phyloP scores from a whole-genome alignment of 1,140 invertebrate genomes.

The Neodiprion pinetum region DNA sequence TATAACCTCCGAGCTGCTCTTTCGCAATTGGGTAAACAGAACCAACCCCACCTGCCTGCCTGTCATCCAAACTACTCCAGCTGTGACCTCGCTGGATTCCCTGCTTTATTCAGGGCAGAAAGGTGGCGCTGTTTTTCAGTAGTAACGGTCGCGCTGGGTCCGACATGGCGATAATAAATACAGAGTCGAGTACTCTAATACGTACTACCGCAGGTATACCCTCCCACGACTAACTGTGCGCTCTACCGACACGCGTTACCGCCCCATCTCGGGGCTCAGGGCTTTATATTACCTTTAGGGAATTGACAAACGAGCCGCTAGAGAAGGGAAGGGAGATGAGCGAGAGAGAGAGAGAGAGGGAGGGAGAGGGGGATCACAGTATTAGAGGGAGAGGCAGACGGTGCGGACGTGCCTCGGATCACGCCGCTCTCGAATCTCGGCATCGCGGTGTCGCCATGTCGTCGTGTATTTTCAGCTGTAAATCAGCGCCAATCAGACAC shows the following conservation, averaged over 20 bases:
- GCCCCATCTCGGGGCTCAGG: background rate
- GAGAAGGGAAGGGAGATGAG: background rate
- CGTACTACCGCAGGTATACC: too few relatives aligned
- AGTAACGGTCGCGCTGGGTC: background rate
- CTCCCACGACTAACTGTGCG: too few relatives aligned
- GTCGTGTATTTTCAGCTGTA: too few relatives aligned
- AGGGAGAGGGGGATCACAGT: background rate
- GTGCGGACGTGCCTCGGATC: slow-evolving; percentile 33
- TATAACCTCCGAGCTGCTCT: background rate
- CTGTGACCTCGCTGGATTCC: background rate
- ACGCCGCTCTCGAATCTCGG: slow-evolving; percentile 18
- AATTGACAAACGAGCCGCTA: slow-evolving; percentile 15
- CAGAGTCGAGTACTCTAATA: background rate
- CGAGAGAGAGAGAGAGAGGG: background rate
- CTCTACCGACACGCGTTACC: background rate
- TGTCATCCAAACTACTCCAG: too few relatives aligned
- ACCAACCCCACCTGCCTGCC: too few relatives aligned
- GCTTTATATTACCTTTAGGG: background rate
- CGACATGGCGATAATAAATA: too few relatives aligned
- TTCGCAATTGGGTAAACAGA: too few relatives aligned
- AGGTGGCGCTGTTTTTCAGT: background rate
- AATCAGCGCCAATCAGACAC: background rate
- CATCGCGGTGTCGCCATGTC: too few relatives aligned
- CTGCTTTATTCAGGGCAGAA: background rate
- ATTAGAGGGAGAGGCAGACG: slow-evolving; percentile 19